A percentile compares a stretch with the other conserved stretches of the same genome.
phyloP scores from a whole-genome alignment of 1,140 invertebrate species.

The Hylaeus volcanicus region DNA sequence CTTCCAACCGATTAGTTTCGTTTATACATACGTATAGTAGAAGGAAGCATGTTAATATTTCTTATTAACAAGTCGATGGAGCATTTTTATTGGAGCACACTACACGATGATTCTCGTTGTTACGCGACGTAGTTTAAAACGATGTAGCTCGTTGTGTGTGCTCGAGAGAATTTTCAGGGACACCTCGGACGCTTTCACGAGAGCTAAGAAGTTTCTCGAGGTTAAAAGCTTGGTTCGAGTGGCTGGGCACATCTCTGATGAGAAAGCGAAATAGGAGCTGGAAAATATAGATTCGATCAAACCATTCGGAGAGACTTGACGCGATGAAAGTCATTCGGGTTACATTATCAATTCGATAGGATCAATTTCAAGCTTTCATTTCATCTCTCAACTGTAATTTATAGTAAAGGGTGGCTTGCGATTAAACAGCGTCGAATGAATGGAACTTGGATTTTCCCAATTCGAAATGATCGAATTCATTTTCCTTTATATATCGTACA shows the following conservation, averaged over 20 bases:
- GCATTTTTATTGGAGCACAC: conserved; percentile 4
- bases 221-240: conserved; percentile 47
- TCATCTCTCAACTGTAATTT: neutral
- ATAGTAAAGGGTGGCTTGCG: no score
- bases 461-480: no score
- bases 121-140: neutral
- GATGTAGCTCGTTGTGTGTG: neutral
- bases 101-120: conserved; percentile 5
- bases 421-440: no score
- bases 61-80: no score
- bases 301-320: neutral
- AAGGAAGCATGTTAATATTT: neutral
- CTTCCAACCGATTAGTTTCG: no score
- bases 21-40: neutral
- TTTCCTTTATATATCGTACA: no score
- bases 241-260: conserved; percentile 12
- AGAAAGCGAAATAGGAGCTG: conserved; percentile 10
- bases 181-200: conserved; percentile 12
- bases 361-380: neutral
- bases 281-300: conserved; percentile 46
- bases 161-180: conserved; percentile 30
- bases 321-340: conserved; percentile 7
- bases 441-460: no score
- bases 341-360: conserved; percentile 11
- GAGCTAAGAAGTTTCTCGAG: conserved; percentile 44